phyloP scores from a whole-genome alignment of 2,797 vertebrate species.

The Anguilla obscura region DNA sequence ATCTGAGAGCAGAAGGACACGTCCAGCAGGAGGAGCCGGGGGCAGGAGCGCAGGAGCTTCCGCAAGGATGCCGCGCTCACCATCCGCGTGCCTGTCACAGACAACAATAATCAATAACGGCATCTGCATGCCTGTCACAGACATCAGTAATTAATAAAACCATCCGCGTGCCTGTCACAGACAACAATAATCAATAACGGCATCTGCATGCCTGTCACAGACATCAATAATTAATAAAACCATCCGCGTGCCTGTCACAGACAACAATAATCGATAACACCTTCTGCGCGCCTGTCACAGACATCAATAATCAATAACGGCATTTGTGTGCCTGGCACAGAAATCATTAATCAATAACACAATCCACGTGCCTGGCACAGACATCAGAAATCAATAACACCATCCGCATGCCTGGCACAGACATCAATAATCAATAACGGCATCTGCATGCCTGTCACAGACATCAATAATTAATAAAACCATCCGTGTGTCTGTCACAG shows the following conservation, averaged over 20 bases:
- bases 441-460: not conserved
- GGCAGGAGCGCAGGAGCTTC: slow-evolving; percentile 90
- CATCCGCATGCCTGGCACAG: not conserved
- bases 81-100: slow-evolving; percentile 86
- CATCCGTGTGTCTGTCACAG: slow-evolving; percentile 85
- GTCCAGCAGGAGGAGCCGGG: slow-evolving; percentile 86
- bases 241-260: not conserved
- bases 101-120: not conserved
- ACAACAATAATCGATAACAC: not conserved
- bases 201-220: not conserved
- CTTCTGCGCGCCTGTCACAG: not conserved
- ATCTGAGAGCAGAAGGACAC: slow-evolving; percentile 99
- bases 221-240: not conserved
- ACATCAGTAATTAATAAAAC: not conserved
- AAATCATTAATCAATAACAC: slow-evolving; percentile 56
- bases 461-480: slow-evolving; percentile 58
- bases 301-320: slow-evolving; percentile 57
- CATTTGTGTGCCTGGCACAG: slow-evolving; percentile 85
- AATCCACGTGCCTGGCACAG: slow-evolving; percentile 85
- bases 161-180: not conserved
- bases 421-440: not conserved
- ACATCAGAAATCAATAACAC: not conserved
- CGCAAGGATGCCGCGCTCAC: slow-evolving; percentile 86
- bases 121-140: not conserved
- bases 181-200: not conserved